Conservation (phyloP, 2,113 vertebrate genomes). For the Eudyptes chrysolophus region DNA sequence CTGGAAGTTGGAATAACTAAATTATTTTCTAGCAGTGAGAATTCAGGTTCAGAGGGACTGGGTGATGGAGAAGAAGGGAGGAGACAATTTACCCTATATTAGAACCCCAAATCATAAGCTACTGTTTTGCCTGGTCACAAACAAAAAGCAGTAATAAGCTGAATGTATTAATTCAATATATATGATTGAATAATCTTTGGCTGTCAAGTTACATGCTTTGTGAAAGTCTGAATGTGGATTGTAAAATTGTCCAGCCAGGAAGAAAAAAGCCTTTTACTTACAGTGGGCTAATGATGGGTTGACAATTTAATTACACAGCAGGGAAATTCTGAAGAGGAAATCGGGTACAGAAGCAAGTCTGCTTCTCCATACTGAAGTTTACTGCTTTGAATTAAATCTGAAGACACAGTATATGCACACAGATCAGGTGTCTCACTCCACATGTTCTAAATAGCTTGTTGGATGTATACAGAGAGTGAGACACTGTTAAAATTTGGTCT, state of each 20-base stretch:
- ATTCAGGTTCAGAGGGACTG: not conserved
- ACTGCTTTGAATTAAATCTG: not conserved
- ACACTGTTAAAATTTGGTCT: not conserved
- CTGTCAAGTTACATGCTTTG: not conserved
- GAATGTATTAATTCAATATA: not conserved
- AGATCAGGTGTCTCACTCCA: not conserved
- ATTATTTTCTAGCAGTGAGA: not conserved
- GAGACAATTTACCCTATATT: not conserved
- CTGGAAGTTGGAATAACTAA: not conserved
- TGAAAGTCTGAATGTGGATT: not conserved
- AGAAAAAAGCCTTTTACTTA: not conserved
- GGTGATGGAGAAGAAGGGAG: not conserved
- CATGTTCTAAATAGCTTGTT: not conserved
- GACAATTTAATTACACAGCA: not conserved
- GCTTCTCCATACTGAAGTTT: not conserved
- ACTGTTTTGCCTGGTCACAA: not conserved
- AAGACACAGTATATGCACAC: not conserved
- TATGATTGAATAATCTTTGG: not conserved
- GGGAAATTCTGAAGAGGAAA: not conserved
- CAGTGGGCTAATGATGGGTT: not conserved
- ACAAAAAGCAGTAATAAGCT: not conserved
- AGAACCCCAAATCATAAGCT: not conserved
- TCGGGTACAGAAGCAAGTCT: not conserved
- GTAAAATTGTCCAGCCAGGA: not conserved
- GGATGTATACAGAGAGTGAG: not conserved